Percentiles rank a stretch among this genome's conserved stretches.
These are phyloP conservation scores for Willisornis vidua DNA, from an alignment of 2,113 vertebrate species.

Conservation along the genomic window DNA sequence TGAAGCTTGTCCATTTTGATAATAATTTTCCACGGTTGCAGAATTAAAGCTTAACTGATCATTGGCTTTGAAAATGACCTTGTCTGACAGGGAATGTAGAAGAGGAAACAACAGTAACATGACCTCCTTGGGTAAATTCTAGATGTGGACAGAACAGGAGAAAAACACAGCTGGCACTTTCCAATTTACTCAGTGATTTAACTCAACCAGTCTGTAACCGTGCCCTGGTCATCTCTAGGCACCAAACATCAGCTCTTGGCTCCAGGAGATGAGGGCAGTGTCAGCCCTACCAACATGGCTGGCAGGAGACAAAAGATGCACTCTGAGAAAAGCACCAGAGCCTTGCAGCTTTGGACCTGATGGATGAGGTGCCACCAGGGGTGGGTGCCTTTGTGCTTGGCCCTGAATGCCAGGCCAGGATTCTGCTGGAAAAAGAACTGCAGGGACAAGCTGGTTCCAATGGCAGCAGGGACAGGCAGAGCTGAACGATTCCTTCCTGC, in stretches of 20 bases:
- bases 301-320: background rate
- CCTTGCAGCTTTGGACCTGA: background rate
- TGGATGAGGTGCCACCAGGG: background rate
- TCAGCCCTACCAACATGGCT: background rate
- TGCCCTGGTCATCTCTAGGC: fast-evolving
- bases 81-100: conserved; percentile 58
- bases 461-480: background rate
- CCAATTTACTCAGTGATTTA: background rate
- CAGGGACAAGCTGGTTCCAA: background rate
- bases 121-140: conserved; percentile 31
- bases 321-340: background rate
- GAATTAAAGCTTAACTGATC: conserved; percentile 60
- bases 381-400: background rate
- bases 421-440: background rate
- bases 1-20: conserved; percentile 48
- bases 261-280: background rate
- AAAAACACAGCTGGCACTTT: conserved; percentile 2
- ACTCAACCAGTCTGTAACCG: background rate
- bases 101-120: conserved; percentile 52
- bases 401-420: background rate
- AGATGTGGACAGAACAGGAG: background rate
- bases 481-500: background rate
- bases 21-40: conserved; percentile 62
- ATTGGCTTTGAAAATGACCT: conserved; percentile 54
- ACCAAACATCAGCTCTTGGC: background rate